These are phyloP conservation scores for Acutogordius australiensis DNA, from an alignment of 2,888 invertebrate genomes.

Conservation along the genomic window DNA sequence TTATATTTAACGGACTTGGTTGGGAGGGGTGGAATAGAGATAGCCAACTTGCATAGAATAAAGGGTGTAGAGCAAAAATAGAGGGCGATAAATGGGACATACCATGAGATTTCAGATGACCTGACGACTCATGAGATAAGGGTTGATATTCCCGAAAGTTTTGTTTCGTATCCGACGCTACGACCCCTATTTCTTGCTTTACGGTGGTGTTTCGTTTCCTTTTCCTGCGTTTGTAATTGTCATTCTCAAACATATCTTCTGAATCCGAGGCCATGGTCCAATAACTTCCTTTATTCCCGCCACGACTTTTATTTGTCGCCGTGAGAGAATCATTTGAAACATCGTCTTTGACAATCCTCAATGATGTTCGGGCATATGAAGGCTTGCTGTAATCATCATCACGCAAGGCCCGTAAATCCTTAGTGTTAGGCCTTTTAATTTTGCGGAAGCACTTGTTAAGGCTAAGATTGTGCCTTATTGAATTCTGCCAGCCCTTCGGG, in stretches of 20 bases:
- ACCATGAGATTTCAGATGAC: too few relatives aligned
- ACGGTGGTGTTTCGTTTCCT: too few relatives aligned
- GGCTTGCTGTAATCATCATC: not conserved
- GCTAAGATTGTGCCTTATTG: conserved; percentile 5
- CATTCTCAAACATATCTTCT: not conserved
- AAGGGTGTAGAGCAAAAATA: too few relatives aligned
- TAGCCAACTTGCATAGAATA: too few relatives aligned
- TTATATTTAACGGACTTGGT: too few relatives aligned
- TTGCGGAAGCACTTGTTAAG: not conserved
- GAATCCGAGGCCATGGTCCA: not conserved
- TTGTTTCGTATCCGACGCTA: too few relatives aligned
- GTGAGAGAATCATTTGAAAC: not conserved
- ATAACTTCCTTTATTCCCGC: conserved; percentile 7
- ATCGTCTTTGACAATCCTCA: not conserved
- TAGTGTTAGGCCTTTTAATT: not conserved
- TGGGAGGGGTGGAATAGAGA: too few relatives aligned
- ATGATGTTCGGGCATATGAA: not conserved
- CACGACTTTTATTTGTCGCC: not conserved
- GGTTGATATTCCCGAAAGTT: too few relatives aligned
- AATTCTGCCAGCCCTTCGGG: conserved; percentile 6
- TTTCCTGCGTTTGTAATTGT: not conserved
- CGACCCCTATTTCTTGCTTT: too few relatives aligned
- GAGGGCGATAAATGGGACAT: too few relatives aligned
- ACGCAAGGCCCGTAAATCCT: not conserved
- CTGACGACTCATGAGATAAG: too few relatives aligned